A percentile compares a stretch with the other conserved stretches of the same genome.
Evolutionary conservation across 2,888 invertebrate species (phyloP).

Genomic region (Tipula vernalis): DNA sequence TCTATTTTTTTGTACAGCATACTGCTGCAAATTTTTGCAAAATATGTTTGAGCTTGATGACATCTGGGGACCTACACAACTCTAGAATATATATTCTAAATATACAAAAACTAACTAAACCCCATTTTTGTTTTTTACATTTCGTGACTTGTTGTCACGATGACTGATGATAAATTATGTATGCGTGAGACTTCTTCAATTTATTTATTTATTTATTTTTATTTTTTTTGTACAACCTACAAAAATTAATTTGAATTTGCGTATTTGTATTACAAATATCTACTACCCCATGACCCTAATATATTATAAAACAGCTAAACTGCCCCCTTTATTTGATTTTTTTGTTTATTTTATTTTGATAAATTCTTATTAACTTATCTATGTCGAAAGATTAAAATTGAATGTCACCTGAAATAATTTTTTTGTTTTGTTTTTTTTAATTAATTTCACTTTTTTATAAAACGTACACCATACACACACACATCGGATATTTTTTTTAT

Average conservation of each 20-base stretch:
- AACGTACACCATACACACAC: too few relatives aligned
- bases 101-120: not conserved
- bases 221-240: not conserved
- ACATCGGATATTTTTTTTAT: too few relatives aligned
- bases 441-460: not conserved
- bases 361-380: not conserved
- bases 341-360: not conserved
- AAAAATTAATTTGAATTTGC: not conserved
- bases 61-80: not conserved
- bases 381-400: not conserved
- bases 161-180: not conserved
- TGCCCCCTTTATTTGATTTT: not conserved
- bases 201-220: not conserved
- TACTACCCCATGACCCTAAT: not conserved
- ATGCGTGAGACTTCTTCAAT: not conserved
- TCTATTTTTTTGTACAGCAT: too few relatives aligned
- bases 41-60: not conserved
- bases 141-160: not conserved
- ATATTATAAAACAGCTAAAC: not conserved
- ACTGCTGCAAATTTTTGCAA: too few relatives aligned
- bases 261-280: not conserved
- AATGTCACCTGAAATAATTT: not conserved
- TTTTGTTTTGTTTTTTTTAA: not conserved
- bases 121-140: not conserved
- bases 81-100: not conserved